Evolutionary conservation across 2,888 invertebrate genomes (phyloP).

Genomic region (Lycaena phlaeas): DNA sequence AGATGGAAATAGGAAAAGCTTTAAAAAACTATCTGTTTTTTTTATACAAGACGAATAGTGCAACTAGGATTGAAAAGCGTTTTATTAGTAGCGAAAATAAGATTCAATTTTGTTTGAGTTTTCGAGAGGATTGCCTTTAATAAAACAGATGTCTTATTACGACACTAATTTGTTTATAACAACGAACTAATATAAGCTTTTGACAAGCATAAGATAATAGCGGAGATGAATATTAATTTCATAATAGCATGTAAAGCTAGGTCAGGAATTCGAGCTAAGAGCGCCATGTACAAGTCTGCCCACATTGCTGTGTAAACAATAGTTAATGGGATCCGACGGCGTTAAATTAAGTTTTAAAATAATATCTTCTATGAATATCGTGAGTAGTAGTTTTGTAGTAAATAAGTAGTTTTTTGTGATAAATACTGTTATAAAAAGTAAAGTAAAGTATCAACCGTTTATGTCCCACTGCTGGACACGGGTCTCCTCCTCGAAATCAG

Average conservation of each 20-base stretch:
- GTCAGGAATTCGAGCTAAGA: slow-evolving; percentile 6
- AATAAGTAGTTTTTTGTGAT: too few relatives aligned
- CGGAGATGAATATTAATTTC: slow-evolving; percentile 46
- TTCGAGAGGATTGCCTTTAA: background rate
- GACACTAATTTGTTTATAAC: too few relatives aligned
- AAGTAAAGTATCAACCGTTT: too few relatives aligned
- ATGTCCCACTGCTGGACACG: too few relatives aligned
- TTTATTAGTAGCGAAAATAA: slow-evolving; percentile 1
- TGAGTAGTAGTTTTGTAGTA: background rate
- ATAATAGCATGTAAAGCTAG: slow-evolving; percentile 32
- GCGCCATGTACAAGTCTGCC: slow-evolving; percentile 10
- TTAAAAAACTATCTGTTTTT: slow-evolving; percentile 1
- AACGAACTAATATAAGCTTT: too few relatives aligned
- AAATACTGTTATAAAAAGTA: too few relatives aligned
- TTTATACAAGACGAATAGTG: background rate
- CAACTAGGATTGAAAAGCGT: slow-evolving; percentile 1
- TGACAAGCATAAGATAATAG: slow-evolving; percentile 31
- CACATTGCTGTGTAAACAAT: slow-evolving; percentile 31
- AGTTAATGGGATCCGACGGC: slow-evolving; percentile 33
- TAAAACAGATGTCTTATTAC: slow-evolving; percentile 1
- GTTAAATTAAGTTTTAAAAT: slow-evolving; percentile 32
- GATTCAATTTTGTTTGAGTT: slow-evolving; percentile 4
- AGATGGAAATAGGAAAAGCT: slow-evolving; percentile 6
- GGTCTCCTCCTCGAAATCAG: too few relatives aligned
- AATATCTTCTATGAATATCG: background rate